phyloP scores from a whole-genome alignment of 1,140 invertebrate genomes.

The Mylabris phalerata region DNA sequence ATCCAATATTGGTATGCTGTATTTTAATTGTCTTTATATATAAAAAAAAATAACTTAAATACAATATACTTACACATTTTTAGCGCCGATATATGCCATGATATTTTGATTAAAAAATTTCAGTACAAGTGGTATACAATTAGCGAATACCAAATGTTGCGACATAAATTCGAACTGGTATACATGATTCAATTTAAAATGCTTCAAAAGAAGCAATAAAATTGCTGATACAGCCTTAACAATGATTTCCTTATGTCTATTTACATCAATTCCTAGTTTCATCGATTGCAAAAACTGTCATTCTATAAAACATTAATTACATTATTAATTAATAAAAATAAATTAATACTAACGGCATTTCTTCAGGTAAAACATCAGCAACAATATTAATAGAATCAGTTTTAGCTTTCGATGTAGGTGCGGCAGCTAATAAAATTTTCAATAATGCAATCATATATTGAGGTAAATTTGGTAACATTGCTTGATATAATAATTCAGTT shows the following conservation, averaged over 20 bases:
- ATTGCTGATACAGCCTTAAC: conserved; percentile 97
- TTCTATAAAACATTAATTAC: conserved; percentile 45
- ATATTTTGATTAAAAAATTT: conserved; percentile 99
- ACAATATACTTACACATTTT: conserved; percentile 67
- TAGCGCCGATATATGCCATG: conserved; percentile 87
- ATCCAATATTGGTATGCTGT: conserved; percentile 84
- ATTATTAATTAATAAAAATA: neutral
- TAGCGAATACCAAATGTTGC: conserved; percentile 98
- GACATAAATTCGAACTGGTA: conserved; percentile 99
- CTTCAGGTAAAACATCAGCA: conserved; percentile 92
- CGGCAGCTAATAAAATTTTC: conserved; percentile 94
- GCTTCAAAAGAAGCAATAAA: conserved; percentile 87
- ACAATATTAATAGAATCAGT: conserved; percentile 98
- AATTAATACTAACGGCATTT: conserved; percentile 71
- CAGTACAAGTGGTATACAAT: conserved; percentile 96
- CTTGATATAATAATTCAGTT: conserved; percentile 83
- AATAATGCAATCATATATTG: conserved; percentile 96
- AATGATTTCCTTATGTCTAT: conserved; percentile 97
- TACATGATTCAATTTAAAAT: conserved; percentile 98
- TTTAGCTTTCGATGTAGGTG: conserved; percentile 96
- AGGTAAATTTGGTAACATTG: conserved; percentile 86
- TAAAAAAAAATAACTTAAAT: neutral
- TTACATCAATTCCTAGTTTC: conserved; percentile 94
- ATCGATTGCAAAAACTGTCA: conserved; percentile 95
- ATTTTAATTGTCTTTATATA: conserved; percentile 27